These are phyloP conservation scores for Boloria selene DNA, from an alignment of 2,888 invertebrate species.

Conservation along the genomic window DNA sequence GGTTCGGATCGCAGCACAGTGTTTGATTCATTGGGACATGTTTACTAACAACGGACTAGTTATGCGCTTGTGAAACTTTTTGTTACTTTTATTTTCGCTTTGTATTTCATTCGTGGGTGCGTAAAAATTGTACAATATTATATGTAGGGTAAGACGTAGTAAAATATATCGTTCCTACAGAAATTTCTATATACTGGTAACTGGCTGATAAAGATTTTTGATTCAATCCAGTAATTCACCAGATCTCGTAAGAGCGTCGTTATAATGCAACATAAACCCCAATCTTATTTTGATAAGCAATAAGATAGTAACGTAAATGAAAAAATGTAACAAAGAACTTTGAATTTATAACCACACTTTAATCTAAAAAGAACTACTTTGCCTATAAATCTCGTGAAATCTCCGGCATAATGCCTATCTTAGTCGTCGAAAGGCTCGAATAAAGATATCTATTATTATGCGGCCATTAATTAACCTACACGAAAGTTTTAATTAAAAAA, in stretches of 20 bases:
- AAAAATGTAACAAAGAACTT: conserved; percentile 17
- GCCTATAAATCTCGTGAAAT: conserved; percentile 24
- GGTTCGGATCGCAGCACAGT: conserved; percentile 40
- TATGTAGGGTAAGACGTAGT: no score
- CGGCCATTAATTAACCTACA: conserved; percentile 76
- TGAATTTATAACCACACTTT: conserved; percentile 15
- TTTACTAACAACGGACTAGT: conserved; percentile 41
- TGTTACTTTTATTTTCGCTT: background rate
- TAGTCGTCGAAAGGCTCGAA: conserved; percentile 37
- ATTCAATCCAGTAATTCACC: background rate
- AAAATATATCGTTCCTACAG: no score
- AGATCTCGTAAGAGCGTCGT: background rate
- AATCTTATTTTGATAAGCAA: conserved; percentile 13
- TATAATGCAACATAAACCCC: conserved; percentile 6
- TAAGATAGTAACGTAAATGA: conserved; percentile 5
- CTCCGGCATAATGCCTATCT: conserved; percentile 24
- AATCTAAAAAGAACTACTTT: conserved; percentile 20
- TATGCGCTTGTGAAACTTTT: conserved; percentile 20
- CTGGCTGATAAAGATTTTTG: background rate
- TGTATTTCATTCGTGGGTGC: background rate
- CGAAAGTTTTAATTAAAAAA: conserved; percentile 80
- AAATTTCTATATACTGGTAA: no score
- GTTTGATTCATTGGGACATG: conserved; percentile 46
- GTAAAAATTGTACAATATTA: no score
- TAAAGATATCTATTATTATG: conserved; percentile 55